These are phyloP conservation scores for Semnornis frantzii DNA, from an alignment of 2,113 vertebrate species.

Conservation along the genomic window DNA sequence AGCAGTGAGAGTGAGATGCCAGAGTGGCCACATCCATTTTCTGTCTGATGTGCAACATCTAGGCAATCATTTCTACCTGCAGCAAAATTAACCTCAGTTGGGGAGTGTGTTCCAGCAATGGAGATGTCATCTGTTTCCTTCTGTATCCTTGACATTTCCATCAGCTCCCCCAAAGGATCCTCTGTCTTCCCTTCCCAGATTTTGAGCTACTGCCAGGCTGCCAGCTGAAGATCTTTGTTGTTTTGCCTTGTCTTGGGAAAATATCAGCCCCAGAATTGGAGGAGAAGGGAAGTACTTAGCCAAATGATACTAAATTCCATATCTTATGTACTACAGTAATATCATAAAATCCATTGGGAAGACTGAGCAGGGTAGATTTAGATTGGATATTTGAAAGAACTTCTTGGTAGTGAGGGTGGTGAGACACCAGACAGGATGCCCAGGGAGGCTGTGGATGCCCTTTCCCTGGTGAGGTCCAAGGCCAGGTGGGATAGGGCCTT, in stretches of 20 bases:
- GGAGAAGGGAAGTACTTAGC: not conserved
- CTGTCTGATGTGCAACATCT: not conserved
- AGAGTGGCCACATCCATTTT: not conserved
- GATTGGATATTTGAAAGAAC: too few species aligned
- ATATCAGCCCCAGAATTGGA: not conserved
- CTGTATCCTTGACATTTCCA: constrained; percentile 29
- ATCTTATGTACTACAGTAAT: not conserved
- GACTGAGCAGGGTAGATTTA: too few species aligned
- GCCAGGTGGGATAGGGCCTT: too few species aligned
- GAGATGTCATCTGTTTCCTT: not conserved
- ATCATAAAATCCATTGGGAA: not conserved
- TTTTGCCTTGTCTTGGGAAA: not conserved
- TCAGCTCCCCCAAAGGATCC: constrained; percentile 2
- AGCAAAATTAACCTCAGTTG: not conserved
- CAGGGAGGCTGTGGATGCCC: too few species aligned
- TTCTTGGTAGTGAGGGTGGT: too few species aligned
- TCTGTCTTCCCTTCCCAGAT: not conserved
- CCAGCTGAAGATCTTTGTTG: not conserved
- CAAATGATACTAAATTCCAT: not conserved
- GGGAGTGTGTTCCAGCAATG: not conserved
- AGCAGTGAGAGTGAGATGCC: not conserved
- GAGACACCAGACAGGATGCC: too few species aligned
- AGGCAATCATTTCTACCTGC: not conserved
- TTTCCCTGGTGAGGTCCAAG: too few species aligned
- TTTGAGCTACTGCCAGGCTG: not conserved